Conservation (phyloP, 2,113 vertebrate species). For the Odocoileus virginianus region DNA sequence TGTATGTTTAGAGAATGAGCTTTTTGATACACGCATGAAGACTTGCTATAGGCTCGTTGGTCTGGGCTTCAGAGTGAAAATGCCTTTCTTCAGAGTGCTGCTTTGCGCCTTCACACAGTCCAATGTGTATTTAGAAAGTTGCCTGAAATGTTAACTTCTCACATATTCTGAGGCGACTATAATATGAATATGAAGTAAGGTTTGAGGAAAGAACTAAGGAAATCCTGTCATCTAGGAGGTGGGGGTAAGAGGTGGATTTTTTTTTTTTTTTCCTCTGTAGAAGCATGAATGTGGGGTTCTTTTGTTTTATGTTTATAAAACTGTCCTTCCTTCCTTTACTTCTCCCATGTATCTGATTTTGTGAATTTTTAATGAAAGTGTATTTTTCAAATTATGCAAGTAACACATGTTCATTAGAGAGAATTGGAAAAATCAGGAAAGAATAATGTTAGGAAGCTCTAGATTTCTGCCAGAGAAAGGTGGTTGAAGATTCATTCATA, state of each 20-base stretch:
- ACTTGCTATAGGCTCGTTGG: not conserved
- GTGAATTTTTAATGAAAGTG: not conserved
- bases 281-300: not conserved
- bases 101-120: not conserved
- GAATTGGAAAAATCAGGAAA: not conserved
- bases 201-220: not conserved
- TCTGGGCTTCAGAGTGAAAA: not conserved
- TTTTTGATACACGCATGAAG: not conserved
- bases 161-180: not conserved
- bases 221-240: not conserved
- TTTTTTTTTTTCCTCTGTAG: not conserved
- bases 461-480: not conserved
- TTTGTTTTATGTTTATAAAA: not conserved
- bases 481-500: not conserved
- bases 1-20: not conserved
- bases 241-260: not conserved
- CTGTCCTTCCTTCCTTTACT: not conserved
- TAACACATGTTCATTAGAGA: not conserved
- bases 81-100: not conserved
- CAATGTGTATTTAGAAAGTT: not conserved
- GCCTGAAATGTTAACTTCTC: not conserved
- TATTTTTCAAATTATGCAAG: not conserved
- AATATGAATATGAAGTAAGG: not conserved
- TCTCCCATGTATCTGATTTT: not conserved
- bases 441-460: not conserved